These are phyloP conservation scores for Oeneis ivallda DNA, from an alignment of 2,888 invertebrate species.

Conservation along the genomic window DNA sequence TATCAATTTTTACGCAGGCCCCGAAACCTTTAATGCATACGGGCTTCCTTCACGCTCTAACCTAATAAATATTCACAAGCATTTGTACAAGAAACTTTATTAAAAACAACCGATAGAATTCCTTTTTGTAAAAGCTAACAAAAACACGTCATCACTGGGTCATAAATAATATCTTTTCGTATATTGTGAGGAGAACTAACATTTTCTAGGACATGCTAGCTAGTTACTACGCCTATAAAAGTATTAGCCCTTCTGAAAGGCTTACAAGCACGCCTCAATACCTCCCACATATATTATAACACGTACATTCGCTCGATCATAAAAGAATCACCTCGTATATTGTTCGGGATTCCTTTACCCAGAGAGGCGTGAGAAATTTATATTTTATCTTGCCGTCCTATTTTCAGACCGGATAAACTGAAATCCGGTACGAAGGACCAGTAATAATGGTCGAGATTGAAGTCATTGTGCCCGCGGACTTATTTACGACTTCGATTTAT, in stretches of 20 bases:
- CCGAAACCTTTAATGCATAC: too few relatives aligned
- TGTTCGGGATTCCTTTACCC: constrained; percentile 16
- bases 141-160: not conserved
- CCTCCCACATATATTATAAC: not conserved
- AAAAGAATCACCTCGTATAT: constrained; percentile 18
- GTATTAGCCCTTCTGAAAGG: not conserved
- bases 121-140: too few relatives aligned
- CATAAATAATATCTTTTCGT: not conserved
- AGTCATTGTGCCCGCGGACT: constrained; percentile 51
- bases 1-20: too few relatives aligned
- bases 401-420: constrained; percentile 39
- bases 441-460: constrained; percentile 50
- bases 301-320: constrained; percentile 3
- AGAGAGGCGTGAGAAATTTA: constrained; percentile 20
- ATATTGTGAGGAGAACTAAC: not conserved
- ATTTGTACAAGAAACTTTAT: too few relatives aligned
- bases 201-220: not conserved
- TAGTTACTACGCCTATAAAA: not conserved
- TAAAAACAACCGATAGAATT: too few relatives aligned
- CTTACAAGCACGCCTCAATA: constrained; percentile 5
- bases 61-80: too few relatives aligned
- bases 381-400: constrained; percentile 27
- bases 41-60: too few relatives aligned
- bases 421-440: constrained; percentile 44
- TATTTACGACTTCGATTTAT: constrained; percentile 51